Conservation (phyloP, 2,113 vertebrate genomes). For the Nothocercus julius region DNA sequence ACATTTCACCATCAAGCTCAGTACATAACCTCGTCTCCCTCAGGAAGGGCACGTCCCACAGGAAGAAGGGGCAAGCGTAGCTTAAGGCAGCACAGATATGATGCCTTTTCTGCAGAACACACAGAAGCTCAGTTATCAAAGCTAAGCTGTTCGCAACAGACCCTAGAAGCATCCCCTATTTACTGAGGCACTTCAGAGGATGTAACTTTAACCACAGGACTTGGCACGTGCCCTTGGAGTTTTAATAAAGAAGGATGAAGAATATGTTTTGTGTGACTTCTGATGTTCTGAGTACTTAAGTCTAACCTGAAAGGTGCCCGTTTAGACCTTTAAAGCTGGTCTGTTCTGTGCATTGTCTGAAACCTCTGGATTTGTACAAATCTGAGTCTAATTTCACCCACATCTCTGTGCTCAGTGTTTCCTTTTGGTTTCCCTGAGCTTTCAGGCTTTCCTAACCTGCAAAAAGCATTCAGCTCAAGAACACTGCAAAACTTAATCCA, state of each 20-base stretch:
- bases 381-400: not conserved
- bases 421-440: not conserved
- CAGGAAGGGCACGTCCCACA: not conserved
- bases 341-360: not conserved
- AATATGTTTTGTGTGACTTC: not conserved
- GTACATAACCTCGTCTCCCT: not conserved
- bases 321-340: not conserved
- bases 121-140: not conserved
- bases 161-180: not conserved
- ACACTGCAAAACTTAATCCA: constrained; percentile 6
- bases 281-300: not conserved
- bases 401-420: not conserved
- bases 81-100: not conserved
- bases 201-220: not conserved
- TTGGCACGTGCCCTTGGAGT: not conserved
- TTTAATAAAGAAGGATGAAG: not conserved
- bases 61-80: not conserved
- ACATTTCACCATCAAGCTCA: not conserved
- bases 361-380: not conserved
- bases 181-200: not conserved
- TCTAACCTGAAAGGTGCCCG: not conserved
- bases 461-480: not conserved
- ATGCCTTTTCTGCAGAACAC: not conserved
- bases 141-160: not conserved
- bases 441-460: not conserved